Evolutionary conservation across 2,113 vertebrate species (phyloP).

Genomic region (Odontophorus gujanensis): DNA sequence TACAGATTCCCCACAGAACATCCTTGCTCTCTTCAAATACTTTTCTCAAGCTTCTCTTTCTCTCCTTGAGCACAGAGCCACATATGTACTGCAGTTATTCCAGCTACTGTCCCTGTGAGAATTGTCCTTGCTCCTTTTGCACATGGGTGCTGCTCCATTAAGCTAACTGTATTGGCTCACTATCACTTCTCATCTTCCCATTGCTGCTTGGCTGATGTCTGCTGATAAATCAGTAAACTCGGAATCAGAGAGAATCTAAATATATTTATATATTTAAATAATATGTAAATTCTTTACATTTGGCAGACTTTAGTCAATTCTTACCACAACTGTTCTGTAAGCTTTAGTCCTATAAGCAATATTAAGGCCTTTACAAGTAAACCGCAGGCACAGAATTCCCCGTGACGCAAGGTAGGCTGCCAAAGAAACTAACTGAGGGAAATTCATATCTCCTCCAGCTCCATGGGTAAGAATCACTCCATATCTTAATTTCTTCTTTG

Average conservation of each 20-base stretch:
- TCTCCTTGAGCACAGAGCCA: background rate
- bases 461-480: slow-evolving; percentile 90
- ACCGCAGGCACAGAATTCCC: slow-evolving; percentile 87
- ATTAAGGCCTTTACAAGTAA: slow-evolving; percentile 95
- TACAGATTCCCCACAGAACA: background rate
- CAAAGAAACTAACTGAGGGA: slow-evolving; percentile 85
- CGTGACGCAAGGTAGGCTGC: slow-evolving; percentile 77
- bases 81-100: background rate
- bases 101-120: background rate
- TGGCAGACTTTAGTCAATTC: slow-evolving; percentile 23
- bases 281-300: background rate
- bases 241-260: background rate
- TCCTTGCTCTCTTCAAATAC: background rate
- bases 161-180: background rate
- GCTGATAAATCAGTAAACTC: background rate
- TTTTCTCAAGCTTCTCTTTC: background rate
- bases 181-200: background rate
- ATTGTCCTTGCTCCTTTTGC: background rate
- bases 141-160: background rate
- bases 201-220: background rate
- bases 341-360: slow-evolving; percentile 86
- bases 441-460: slow-evolving; percentile 93
- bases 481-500: slow-evolving; percentile 68
- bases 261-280: background rate
- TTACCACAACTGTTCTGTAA: slow-evolving; percentile 87